phyloP scores from a whole-genome alignment of 1,140 invertebrate genomes.

The Listronotus oregonensis region DNA sequence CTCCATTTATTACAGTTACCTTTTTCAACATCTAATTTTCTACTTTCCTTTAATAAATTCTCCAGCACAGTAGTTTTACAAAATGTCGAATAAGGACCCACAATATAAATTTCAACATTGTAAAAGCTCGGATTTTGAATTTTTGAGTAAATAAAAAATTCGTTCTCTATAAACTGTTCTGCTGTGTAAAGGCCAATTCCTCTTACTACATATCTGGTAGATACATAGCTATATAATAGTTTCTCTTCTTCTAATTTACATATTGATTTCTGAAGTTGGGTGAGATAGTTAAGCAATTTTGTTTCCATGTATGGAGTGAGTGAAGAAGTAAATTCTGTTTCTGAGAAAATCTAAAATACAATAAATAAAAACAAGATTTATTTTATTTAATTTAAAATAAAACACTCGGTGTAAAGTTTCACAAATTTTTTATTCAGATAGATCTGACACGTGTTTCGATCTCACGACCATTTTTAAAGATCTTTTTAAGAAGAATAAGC shows the following conservation, averaged over 20 bases:
- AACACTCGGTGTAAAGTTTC: too few species aligned
- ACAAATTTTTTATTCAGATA: too few species aligned
- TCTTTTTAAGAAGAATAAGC: too few species aligned
- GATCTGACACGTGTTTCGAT: too few species aligned
- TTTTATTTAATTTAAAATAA: too few species aligned
- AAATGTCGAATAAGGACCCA: conserved; percentile 16
- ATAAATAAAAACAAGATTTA: conserved; percentile 16
- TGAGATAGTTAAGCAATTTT: conserved; percentile 59
- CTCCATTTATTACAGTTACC: background rate
- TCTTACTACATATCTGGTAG: conserved; percentile 61
- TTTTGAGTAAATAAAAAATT: conserved; percentile 50
- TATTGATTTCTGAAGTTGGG: conserved; percentile 57
- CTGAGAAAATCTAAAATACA: conserved; percentile 60
- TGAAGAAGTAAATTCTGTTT: conserved; percentile 58
- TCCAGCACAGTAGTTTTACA: conserved; percentile 13
- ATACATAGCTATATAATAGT: conserved; percentile 43
- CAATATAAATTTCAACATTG: conserved; percentile 20
- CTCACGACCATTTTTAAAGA: too few species aligned
- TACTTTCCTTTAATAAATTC: conserved; percentile 1
- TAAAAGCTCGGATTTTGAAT: background rate
- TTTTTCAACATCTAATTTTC: background rate
- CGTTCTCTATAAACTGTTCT: conserved; percentile 58
- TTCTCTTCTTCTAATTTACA: conserved; percentile 49
- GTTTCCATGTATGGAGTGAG: conserved; percentile 53
- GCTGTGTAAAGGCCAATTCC: conserved; percentile 63